Base-by-base conservation (phyloP, 2,113 vertebrate genomes). In the Ammospiza caudacuta region DNA sequence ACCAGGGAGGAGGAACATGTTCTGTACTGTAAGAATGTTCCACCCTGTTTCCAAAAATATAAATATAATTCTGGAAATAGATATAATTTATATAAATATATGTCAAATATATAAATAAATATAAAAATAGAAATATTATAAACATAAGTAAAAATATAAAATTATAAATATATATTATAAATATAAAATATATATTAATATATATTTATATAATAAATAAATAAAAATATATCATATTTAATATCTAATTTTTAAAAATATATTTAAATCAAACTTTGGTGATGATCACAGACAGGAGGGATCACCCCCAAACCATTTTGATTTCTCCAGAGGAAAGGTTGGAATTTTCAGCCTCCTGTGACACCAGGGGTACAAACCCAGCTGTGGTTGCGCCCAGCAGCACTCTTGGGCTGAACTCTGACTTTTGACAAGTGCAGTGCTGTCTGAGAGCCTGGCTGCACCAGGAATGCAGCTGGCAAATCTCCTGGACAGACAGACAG, bases 391-490 rank as follows among this genome's bases (percentile, higher is more conserved):
- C 29, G 64, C 14, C n/a, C 7, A 13, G 77, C 46, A n/a, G 59
- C 77, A 46, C 15, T 2, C 35, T 52, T 23, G 2, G 63, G 25
- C 47, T 33, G 72, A 0, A 2, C 49, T 80, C 74, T 22, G 3
- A 61, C 33, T 69, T 59, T 6, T 33, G 88, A 61, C 44, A 72
- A 83, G 79, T 3, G 27, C 15, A 49, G 2, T 29, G 57, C 27
- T 82, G 64, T 46, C 47, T 82, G 79, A 22, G 12, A 3, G 55
- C 90, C 57, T 7, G 57, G 74, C 74, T 52, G 11, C 91, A 95
- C 75, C 7, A 47, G 95, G 77, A 87, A 31, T 41, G 83, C 91
- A 94, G 87, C 92, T 59, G 77, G 78, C 68, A 78, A 78, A 87
- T 41, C 92, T 94, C 75, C 81, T 9, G 9, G 68, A 69, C 4